These are phyloP conservation scores for Mus spicilegus DNA, from an alignment of 2,113 vertebrate species.

Conservation along the genomic window DNA sequence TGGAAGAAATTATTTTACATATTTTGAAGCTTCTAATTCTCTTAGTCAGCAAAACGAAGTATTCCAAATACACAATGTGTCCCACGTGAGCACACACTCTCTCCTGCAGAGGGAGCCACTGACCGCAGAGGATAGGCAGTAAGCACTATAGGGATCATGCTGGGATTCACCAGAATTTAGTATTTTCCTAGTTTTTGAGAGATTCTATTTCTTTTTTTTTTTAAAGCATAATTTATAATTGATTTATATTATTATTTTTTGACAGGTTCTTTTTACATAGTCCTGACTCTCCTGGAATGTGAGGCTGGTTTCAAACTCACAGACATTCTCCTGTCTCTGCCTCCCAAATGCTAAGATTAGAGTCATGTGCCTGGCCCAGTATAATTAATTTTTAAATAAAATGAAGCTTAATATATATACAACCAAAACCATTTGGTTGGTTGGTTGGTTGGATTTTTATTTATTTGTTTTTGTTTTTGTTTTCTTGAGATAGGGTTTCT, in stretches of 20 bases:
- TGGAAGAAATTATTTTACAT: slow-evolving; percentile 53
- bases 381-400: slow-evolving; percentile 56
- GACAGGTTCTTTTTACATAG: neutral
- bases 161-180: slow-evolving; percentile 42
- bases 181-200: slow-evolving; percentile 50
- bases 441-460: neutral
- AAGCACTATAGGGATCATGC: neutral
- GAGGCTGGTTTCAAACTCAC: neutral
- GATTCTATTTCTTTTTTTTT: slow-evolving; percentile 60
- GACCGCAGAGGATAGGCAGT: neutral
- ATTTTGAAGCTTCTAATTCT: slow-evolving; percentile 52
- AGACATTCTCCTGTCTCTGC: neutral
- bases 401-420: slow-evolving; percentile 52
- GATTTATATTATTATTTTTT: neutral
- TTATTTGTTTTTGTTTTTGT: neutral
- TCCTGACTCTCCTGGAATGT: neutral
- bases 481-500: neutral
- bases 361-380: neutral
- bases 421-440: neutral
- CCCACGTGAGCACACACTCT: neutral
- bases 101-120: neutral
- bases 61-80: rapidly evolving
- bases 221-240: slow-evolving; percentile 59
- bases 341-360: neutral
- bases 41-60: neutral